phyloP scores from a whole-genome alignment of 2,888 invertebrate species.

The Theodoxus fluviatilis region DNA sequence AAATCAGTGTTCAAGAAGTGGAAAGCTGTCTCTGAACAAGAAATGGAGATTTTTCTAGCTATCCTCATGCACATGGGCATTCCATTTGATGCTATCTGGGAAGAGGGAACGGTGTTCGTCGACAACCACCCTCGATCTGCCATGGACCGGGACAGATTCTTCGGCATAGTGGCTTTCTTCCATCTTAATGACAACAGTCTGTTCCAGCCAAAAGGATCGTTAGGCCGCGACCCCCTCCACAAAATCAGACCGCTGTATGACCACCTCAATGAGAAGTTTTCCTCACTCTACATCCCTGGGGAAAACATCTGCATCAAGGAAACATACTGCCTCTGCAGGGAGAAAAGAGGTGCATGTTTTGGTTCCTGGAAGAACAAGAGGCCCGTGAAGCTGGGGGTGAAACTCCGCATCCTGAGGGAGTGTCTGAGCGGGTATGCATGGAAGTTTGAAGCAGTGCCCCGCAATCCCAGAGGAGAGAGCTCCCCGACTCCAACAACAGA shows the following conservation, averaged over 20 bases:
- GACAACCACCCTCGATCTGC: not conserved
- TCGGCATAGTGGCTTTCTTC: too few species aligned
- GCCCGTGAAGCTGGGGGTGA: conserved; percentile 4
- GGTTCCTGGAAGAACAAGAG: conserved; percentile 21
- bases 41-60: not conserved
- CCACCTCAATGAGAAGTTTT: not conserved
- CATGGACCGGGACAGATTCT: too few species aligned
- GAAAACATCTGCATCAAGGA: conserved; percentile 17
- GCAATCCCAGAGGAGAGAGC: not conserved
- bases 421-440: conserved; percentile 7
- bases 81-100: not conserved
- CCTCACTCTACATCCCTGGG: conserved; percentile 9
- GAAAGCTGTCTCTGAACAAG: not conserved
- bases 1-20: not conserved
- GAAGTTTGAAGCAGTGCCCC: not conserved
- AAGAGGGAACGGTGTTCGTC: too few species aligned
- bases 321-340: conserved; percentile 19
- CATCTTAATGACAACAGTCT: too few species aligned
- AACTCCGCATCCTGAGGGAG: conserved; percentile 14
- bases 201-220: not conserved
- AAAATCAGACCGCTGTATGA: not conserved
- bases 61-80: conserved; percentile 20
- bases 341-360: not conserved
- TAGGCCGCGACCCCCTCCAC: conserved; percentile 4
- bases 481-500: conserved; percentile 17